Conservation (phyloP, 2,113 vertebrate species). For the Channa argus region DNA sequence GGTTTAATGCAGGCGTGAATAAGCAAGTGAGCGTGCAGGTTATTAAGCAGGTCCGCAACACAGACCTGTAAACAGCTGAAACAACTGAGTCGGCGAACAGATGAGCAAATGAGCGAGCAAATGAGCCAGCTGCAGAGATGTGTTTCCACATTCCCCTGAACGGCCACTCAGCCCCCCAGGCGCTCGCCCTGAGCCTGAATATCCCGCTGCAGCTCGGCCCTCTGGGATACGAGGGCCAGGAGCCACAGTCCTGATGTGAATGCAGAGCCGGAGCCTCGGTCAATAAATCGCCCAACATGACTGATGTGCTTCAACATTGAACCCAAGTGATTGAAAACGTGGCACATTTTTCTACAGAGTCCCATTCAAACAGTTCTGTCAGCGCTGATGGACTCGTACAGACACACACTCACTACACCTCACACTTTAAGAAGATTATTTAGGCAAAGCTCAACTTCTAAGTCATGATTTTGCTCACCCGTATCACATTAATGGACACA, state of each 20-base stretch:
- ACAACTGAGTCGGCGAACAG: neutral
- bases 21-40: neutral
- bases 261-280: conserved; percentile 48
- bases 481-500: neutral
- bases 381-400: conserved; percentile 37
- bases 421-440: too few relatives aligned
- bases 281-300: conserved; percentile 68
- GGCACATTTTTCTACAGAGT: conserved; percentile 57
- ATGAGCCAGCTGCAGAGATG: conserved; percentile 1
- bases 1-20: neutral
- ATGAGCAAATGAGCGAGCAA: neutral
- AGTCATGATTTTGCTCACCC: neutral
- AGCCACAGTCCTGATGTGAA: conserved; percentile 38
- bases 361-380: conserved; percentile 31
- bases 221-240: conserved; percentile 42
- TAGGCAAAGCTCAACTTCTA: neutral
- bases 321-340: conserved; percentile 61
- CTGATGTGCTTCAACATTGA: conserved; percentile 65
- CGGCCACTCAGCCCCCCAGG: conserved; percentile 31
- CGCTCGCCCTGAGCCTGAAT: conserved; percentile 24
- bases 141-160: neutral
- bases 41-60: neutral
- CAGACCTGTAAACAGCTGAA: neutral
- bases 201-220: conserved; percentile 44
- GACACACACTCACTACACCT: too few relatives aligned